Conservation (phyloP, 1,140 invertebrate species). For the Dinoponera quadriceps region DNA sequence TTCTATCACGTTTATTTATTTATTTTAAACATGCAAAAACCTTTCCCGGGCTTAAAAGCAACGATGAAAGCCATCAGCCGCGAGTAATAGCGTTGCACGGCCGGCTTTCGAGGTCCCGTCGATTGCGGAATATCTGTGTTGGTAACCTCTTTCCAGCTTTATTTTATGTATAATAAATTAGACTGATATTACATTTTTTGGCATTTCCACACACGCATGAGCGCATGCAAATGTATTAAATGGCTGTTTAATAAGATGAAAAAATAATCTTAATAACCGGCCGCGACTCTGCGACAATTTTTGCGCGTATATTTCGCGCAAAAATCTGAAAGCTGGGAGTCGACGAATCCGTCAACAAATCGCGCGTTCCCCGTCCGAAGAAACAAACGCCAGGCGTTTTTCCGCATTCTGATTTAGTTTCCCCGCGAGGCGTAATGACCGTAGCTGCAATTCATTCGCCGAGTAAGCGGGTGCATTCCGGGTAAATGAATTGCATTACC, state of each 20-base stretch:
- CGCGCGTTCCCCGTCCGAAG: neutral
- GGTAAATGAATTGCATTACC: slow-evolving; percentile 61
- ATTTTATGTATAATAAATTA: slow-evolving; percentile 38
- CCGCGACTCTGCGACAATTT: neutral
- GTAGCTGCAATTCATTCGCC: slow-evolving; percentile 61
- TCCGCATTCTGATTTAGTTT: slow-evolving; percentile 55
- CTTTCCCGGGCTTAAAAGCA: slow-evolving; percentile 56
- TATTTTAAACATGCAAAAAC: slow-evolving; percentile 61
- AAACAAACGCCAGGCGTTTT: slow-evolving; percentile 24
- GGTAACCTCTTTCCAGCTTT: slow-evolving; percentile 31
- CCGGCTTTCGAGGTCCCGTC: slow-evolving; percentile 46
- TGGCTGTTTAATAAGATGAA: neutral
- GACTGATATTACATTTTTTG: slow-evolving; percentile 17
- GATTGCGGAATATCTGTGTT: slow-evolving; percentile 34
- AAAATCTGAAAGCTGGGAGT: neutral
- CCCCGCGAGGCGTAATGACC: slow-evolving; percentile 43
- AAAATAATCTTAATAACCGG: neutral
- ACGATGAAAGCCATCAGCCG: slow-evolving; percentile 57
- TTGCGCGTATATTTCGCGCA: neutral
- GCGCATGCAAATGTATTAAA: neutral
- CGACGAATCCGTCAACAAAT: neutral
- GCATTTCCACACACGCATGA: neutral
- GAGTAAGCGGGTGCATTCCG: slow-evolving; percentile 56
- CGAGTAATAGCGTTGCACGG: slow-evolving; percentile 50
- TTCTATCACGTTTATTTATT: slow-evolving; percentile 55